Evolutionary conservation across 2,888 invertebrate species (phyloP).

Genomic region (Drosophila vallismaia): DNA sequence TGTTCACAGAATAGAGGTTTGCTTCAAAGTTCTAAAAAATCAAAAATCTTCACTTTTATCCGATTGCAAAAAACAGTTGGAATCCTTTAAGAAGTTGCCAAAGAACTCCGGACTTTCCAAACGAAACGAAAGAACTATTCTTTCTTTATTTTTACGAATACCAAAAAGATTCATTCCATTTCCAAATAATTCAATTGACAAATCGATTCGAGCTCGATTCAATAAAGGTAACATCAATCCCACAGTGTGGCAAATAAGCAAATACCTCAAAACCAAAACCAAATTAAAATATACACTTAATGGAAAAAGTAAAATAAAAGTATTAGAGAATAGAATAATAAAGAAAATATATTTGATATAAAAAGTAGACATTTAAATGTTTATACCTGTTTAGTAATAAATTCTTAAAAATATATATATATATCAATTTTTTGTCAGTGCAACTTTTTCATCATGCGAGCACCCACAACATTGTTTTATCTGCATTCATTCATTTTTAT

Average conservation of each 20-base stretch:
- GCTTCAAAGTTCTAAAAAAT: neutral
- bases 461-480: conserved; percentile 27
- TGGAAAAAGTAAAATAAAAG: neutral
- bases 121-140: conserved; percentile 10
- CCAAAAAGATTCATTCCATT: neutral
- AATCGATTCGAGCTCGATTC: conserved; percentile 26
- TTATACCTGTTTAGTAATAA: too few relatives aligned
- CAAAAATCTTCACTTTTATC: conserved; percentile 17
- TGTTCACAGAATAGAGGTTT: conserved; percentile 6
- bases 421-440: neutral
- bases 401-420: neutral
- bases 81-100: conserved; percentile 29
- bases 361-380: too few relatives aligned
- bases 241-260: conserved; percentile 22
- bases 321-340: too few relatives aligned
- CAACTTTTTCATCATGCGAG: neutral
- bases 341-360: too few relatives aligned
- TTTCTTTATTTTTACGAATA: neutral
- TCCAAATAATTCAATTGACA: conserved; percentile 46
- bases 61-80: too few relatives aligned
- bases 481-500: conserved; percentile 41
- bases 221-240: conserved; percentile 53
- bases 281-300: conserved; percentile 6
- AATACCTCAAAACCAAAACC: neutral
- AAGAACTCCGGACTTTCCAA: conserved; percentile 23